A percentile compares a stretch with the other conserved stretches of the same genome.
These are phyloP conservation scores for Diadromus collaris DNA, from an alignment of 2,888 invertebrate genomes.

Conservation along the genomic window DNA sequence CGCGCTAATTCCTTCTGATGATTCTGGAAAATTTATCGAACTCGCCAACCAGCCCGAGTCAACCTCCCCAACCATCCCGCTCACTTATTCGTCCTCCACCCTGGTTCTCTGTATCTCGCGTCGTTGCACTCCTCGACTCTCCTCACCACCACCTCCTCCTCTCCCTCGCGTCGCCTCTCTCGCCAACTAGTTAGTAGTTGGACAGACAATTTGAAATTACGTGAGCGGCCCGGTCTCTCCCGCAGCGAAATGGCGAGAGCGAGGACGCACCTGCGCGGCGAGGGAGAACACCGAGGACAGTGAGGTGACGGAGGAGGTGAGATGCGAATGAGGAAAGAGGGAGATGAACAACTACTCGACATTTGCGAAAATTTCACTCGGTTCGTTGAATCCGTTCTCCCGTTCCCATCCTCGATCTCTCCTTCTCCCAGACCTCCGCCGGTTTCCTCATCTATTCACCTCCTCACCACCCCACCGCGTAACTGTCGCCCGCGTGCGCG, in stretches of 20 bases:
- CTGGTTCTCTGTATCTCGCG: conserved; percentile 17
- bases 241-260: conserved; percentile 22
- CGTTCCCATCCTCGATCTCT: conserved; percentile 6
- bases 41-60: conserved; percentile 42
- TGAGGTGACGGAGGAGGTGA: conserved; percentile 7
- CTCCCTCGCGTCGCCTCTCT: conserved; percentile 47
- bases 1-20: conserved; percentile 70
- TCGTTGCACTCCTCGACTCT: conserved; percentile 34
- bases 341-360: conserved; percentile 43
- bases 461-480: conserved; percentile 45
- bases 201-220: conserved; percentile 75
- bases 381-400: conserved; percentile 27
- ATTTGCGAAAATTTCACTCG: conserved; percentile 58
- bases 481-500: conserved; percentile 66
- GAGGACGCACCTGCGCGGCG: conserved; percentile 19
- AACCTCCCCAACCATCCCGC: neutral
- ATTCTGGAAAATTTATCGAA: conserved; percentile 65
- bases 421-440: conserved; percentile 21
- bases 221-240: conserved; percentile 61
- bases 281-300: conserved; percentile 19
- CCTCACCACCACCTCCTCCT: conserved; percentile 24
- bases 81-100: neutral
- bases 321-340: conserved; percentile 51
- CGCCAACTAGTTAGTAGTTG: conserved; percentile 75
- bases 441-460: conserved; percentile 11